Conservation (phyloP, 1,140 invertebrate species). For the Spodoptera frugiperda region DNA sequence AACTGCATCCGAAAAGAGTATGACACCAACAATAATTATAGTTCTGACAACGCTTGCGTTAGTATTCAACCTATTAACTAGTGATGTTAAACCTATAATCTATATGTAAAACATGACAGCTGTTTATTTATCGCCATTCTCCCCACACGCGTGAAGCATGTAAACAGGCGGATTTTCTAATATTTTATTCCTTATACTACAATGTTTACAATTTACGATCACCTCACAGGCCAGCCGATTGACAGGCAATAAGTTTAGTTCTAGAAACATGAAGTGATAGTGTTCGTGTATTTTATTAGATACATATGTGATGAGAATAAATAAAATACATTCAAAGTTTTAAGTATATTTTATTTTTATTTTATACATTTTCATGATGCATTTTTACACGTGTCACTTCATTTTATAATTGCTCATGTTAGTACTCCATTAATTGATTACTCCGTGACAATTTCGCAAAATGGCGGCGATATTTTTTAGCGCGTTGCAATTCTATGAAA, state of each 20-base stretch:
- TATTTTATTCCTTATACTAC: constrained; percentile 9
- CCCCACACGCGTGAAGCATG: background rate
- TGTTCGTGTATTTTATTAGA: too few species aligned
- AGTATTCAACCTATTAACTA: constrained; percentile 1
- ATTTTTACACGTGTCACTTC: too few species aligned
- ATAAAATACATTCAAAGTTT: too few species aligned
- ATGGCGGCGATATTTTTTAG: too few species aligned
- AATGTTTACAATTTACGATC: constrained; percentile 3
- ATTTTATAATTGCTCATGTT: background rate
- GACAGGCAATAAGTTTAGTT: background rate
- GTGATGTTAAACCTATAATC: constrained; percentile 22
- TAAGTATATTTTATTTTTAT: too few species aligned
- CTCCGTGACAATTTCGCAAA: background rate
- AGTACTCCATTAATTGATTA: background rate
- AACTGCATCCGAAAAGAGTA: constrained; percentile 22
- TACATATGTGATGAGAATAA: too few species aligned
- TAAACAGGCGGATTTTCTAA: constrained; percentile 1
- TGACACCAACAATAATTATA: background rate
- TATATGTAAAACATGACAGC: constrained; percentile 32
- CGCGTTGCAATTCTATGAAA: too few species aligned
- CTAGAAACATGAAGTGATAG: too few species aligned
- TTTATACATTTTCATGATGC: too few species aligned
- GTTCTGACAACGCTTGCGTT: constrained; percentile 4
- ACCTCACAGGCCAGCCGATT: background rate
- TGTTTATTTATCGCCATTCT: constrained; percentile 31